Evolutionary conservation across 2,113 vertebrate species (phyloP).

Genomic region (Condylura cristata): DNA sequence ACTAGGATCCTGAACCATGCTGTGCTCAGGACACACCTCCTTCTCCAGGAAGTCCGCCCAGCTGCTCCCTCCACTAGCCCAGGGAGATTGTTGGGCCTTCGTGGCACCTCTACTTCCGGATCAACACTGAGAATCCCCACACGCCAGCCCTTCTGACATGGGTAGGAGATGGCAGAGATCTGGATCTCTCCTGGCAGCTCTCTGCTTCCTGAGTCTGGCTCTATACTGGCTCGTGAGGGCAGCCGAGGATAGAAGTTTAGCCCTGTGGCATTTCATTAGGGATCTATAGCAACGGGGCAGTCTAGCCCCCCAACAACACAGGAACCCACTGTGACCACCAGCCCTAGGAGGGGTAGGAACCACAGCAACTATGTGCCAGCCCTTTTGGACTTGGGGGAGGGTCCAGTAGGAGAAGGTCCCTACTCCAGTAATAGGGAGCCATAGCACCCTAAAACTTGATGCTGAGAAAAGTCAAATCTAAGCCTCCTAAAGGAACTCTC

Average conservation of each 20-base stretch:
- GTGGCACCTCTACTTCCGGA: background rate
- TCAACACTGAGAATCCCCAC: background rate
- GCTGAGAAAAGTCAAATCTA: background rate
- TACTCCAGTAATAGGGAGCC: too few relatives aligned
- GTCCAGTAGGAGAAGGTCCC: background rate
- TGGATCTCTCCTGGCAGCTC: background rate
- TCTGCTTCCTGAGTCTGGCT: background rate
- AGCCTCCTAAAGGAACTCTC: background rate
- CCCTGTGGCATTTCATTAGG: background rate
- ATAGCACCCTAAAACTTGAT: background rate
- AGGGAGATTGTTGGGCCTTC: background rate
- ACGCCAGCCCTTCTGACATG: background rate
- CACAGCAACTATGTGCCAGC: background rate
- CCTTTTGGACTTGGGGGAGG: background rate
- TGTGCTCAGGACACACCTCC: background rate
- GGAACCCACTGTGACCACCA: background rate
- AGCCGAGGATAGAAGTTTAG: background rate
- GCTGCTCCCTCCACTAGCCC: background rate
- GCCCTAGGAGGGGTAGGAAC: background rate
- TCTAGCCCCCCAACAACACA: background rate
- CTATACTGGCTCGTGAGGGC: background rate
- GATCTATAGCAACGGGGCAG: background rate
- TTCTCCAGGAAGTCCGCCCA: constrained; percentile 28
- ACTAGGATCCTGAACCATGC: background rate
- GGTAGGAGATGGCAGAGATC: background rate